Evolutionary conservation across 2,888 invertebrate species (phyloP).

Genomic region (Keiferia lycopersicella): DNA sequence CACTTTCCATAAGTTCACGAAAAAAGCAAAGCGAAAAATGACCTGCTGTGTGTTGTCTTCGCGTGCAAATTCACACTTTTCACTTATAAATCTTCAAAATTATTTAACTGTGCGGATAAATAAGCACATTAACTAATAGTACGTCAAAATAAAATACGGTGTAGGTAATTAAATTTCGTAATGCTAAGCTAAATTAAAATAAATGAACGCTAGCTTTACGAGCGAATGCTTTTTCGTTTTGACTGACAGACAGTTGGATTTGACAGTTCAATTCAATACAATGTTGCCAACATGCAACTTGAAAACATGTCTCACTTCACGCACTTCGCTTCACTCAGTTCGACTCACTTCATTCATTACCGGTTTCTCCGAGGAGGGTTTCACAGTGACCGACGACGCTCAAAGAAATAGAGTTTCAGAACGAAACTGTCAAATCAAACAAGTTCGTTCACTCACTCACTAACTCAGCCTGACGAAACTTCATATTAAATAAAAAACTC

Average conservation of each 20-base stretch:
- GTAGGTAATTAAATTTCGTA: neutral
- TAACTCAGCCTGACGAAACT: no score
- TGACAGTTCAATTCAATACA: neutral
- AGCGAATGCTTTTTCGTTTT: neutral
- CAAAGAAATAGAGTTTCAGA: no score
- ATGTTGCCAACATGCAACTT: neutral
- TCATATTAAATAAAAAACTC: no score
- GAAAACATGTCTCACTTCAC: no score
- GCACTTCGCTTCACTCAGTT: no score
- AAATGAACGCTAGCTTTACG: slow-evolving; percentile 1
- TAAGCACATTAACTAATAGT: neutral
- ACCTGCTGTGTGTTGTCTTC: neutral
- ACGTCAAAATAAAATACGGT: neutral
- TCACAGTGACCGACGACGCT: neutral
- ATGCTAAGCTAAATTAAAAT: slow-evolving; percentile 1
- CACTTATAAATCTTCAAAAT: neutral
- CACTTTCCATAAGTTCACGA: neutral
- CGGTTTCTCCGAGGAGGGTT: neutral
- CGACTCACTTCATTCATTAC: no score
- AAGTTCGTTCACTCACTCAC: neutral
- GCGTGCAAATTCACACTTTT: neutral
- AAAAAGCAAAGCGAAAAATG: neutral
- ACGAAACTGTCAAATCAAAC: neutral
- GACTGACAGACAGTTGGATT: neutral
- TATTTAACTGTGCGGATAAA: neutral